phyloP scores from a whole-genome alignment of 2,888 invertebrate genomes.

The Hirtodrosophila trivittata region DNA sequence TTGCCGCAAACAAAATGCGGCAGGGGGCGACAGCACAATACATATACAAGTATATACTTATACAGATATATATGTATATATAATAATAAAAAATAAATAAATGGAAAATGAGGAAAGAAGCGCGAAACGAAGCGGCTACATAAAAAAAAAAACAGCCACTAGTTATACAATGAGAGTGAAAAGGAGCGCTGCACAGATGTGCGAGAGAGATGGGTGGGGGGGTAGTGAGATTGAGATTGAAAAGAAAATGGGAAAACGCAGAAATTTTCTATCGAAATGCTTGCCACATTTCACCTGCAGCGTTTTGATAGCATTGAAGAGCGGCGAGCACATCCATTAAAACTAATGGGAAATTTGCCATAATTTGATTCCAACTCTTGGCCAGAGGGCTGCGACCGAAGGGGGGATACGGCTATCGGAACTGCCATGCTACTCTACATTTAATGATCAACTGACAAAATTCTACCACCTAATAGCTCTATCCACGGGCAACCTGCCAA shows the following conservation, averaged over 20 bases:
- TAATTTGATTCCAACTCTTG: slow-evolving; percentile 73
- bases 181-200: slow-evolving; percentile 1
- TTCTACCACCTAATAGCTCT: too few species aligned
- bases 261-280: slow-evolving; percentile 71
- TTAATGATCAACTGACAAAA: slow-evolving; percentile 2
- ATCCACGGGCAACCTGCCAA: too few species aligned
- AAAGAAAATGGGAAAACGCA: slow-evolving; percentile 45
- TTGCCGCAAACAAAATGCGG: not conserved
- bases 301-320: slow-evolving; percentile 59
- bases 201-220: not conserved
- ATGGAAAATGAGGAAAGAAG: slow-evolving; percentile 73
- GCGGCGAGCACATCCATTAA: slow-evolving; percentile 65
- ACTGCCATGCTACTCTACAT: not conserved
- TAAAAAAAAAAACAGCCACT: slow-evolving; percentile 69
- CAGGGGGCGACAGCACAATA: not conserved
- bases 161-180: slow-evolving; percentile 25
- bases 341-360: slow-evolving; percentile 78
- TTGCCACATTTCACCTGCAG: slow-evolving; percentile 69
- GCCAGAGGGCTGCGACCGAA: not conserved
- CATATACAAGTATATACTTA: too few species aligned
- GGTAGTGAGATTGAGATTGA: slow-evolving; percentile 12
- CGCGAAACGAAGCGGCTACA: slow-evolving; percentile 41
- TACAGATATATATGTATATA: slow-evolving; percentile 1
- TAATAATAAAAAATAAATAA: slow-evolving; percentile 80
- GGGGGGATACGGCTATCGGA: not conserved